phyloP scores from a whole-genome alignment of 2,113 vertebrate genomes.

The Ictalurus furcatus region DNA sequence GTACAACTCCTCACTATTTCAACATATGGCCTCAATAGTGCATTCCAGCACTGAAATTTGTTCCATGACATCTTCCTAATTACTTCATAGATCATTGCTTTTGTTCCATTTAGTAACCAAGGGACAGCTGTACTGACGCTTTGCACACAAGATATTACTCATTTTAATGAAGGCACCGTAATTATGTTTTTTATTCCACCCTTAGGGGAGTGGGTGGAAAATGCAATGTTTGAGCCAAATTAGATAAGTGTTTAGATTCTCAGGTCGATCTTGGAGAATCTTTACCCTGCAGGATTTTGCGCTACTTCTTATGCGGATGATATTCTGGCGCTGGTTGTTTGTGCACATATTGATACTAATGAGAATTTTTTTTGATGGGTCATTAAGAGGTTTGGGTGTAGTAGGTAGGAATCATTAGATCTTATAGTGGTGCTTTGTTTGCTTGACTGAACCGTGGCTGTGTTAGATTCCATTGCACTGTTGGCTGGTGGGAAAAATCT shows the following conservation, averaged over 20 bases:
- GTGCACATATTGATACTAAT: not conserved
- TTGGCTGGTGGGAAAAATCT: constrained; percentile 7
- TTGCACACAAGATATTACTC: constrained; percentile 66
- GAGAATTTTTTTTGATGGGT: not conserved
- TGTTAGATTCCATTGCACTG: not conserved
- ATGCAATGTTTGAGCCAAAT: constrained; percentile 67
- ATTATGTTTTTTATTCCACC: constrained; percentile 66
- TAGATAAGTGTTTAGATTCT: constrained; percentile 46
- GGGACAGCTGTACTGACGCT: constrained; percentile 68
- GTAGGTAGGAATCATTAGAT: not conserved
- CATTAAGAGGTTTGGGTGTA: not conserved
- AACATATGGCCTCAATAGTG: constrained; percentile 49
- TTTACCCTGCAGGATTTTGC: not conserved
- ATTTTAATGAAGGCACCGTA: constrained; percentile 71
- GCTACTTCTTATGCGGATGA: no score
- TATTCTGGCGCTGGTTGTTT: not conserved
- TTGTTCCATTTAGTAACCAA: constrained; percentile 75
- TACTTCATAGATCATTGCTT: constrained; percentile 73
- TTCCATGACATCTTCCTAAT: constrained; percentile 73
- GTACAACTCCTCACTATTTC: constrained; percentile 1
- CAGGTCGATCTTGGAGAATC: constrained; percentile 28
- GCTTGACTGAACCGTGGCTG: not conserved
- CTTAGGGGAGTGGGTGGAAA: constrained; percentile 50
- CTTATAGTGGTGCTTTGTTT: not conserved
- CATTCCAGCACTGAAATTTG: constrained; percentile 72